These are phyloP conservation scores for Petrocephalus microphthalmus DNA, from an alignment of 2,113 vertebrate genomes.

Conservation along the genomic window DNA sequence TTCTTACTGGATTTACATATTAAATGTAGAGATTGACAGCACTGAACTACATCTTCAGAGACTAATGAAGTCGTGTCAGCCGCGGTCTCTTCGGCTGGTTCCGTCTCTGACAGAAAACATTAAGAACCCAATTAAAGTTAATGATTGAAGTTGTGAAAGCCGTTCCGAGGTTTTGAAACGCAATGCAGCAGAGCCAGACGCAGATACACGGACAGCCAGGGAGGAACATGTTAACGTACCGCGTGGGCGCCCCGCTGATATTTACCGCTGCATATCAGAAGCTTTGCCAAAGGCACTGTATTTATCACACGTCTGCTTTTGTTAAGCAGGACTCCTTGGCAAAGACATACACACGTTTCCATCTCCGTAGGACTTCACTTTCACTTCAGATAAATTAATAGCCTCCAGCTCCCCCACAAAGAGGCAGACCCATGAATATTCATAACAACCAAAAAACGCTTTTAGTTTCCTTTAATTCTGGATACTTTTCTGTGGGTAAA, in stretches of 20 bases:
- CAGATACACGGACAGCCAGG: neutral
- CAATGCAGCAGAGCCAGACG: neutral
- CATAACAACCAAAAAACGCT: neutral
- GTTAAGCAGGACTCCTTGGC: neutral
- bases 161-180: neutral
- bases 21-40: neutral
- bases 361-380: neutral
- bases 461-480: neutral
- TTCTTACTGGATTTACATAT: neutral
- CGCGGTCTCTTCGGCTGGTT: neutral
- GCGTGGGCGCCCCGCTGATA: neutral
- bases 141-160: neutral
- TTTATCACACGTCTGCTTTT: neutral
- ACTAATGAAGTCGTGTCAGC: neutral
- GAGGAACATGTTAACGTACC: neutral
- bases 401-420: neutral
- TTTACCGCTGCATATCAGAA: neutral
- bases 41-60: neutral
- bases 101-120: neutral
- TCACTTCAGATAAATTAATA: neutral
- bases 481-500: neutral
- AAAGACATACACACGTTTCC: neutral
- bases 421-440: neutral
- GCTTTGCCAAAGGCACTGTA: neutral
- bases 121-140: slow-evolving; percentile 1